phyloP scores from a whole-genome alignment of 2,888 invertebrate genomes.

The Sinotaia quadrata region DNA sequence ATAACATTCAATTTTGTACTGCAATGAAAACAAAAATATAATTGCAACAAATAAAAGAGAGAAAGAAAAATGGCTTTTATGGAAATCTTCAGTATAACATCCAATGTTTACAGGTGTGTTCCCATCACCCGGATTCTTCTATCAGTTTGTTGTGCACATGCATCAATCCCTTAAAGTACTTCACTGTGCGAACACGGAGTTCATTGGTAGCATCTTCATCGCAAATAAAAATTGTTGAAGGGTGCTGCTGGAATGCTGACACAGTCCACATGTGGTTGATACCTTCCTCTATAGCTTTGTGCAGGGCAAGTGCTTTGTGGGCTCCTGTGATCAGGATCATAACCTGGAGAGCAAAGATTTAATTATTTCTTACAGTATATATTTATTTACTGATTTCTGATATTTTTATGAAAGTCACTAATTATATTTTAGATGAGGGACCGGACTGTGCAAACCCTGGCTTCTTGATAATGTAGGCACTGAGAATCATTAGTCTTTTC shows the following conservation, averaged over 20 bases:
- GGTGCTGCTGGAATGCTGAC: conserved; percentile 95
- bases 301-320: conserved; percentile 95
- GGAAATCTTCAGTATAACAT: too few species aligned
- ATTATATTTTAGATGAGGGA: too few species aligned
- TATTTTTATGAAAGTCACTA: too few species aligned
- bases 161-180: conserved; percentile 88
- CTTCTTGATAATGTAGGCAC: too few species aligned
- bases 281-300: conserved; percentile 98
- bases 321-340: conserved; percentile 98
- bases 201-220: conserved; percentile 98
- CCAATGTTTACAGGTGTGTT: too few species aligned
- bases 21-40: too few species aligned
- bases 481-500: too few species aligned
- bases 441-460: too few species aligned
- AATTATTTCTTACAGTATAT: too few species aligned
- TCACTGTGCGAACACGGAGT: conserved; percentile 96
- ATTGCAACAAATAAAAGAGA: too few species aligned
- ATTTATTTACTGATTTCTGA: too few species aligned
- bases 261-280: conserved; percentile 99
- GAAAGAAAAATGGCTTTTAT: too few species aligned
- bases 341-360: conserved; percentile 78
- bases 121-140: conserved; percentile 41
- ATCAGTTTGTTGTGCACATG: conserved; percentile 69
- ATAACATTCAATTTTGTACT: not conserved
- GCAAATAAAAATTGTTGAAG: conserved; percentile 91